Percentiles rank a stretch among this genome's conserved stretches.
These are phyloP conservation scores for Schizopygopsis pylzovi DNA, from an alignment of 2,797 vertebrate genomes.

Conservation along the genomic window DNA sequence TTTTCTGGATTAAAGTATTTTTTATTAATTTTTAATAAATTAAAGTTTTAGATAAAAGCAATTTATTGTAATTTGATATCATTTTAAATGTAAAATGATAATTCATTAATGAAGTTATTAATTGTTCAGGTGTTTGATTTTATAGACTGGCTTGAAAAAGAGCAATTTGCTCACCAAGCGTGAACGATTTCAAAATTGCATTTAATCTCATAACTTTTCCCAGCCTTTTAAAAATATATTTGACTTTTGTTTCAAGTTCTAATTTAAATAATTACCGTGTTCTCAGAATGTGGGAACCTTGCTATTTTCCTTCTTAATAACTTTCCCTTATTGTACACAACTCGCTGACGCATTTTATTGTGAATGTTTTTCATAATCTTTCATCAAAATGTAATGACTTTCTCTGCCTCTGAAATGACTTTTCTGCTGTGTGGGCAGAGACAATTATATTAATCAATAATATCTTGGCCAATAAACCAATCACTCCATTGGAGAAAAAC, in stretches of 20 bases:
- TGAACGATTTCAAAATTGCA: neutral
- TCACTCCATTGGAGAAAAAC: neutral
- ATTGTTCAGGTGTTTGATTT: neutral
- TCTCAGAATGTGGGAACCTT: neutral
- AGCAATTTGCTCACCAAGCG: neutral
- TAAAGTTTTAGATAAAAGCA: neutral
- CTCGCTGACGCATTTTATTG: neutral
- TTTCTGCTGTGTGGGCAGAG: neutral
- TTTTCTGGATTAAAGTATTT: neutral
- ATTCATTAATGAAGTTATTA: neutral
- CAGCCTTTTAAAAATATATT: neutral
- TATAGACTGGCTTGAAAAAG: neutral
- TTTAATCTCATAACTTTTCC: neutral
- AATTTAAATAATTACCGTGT: neutral
- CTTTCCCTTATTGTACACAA: neutral
- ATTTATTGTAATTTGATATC: neutral
- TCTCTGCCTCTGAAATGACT: conserved; percentile 5
- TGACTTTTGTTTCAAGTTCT: neutral
- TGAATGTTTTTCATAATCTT: neutral
- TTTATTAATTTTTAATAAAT: neutral
- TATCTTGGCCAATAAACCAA: conserved; percentile 11
- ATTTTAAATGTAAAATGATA: neutral
- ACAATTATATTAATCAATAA: conserved; percentile 18
- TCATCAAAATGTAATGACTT: conserved; percentile 6
- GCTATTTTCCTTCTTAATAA: neutral